phyloP scores from a whole-genome alignment of 1,140 invertebrate genomes.

The Parasteatoda tepidariorum region DNA sequence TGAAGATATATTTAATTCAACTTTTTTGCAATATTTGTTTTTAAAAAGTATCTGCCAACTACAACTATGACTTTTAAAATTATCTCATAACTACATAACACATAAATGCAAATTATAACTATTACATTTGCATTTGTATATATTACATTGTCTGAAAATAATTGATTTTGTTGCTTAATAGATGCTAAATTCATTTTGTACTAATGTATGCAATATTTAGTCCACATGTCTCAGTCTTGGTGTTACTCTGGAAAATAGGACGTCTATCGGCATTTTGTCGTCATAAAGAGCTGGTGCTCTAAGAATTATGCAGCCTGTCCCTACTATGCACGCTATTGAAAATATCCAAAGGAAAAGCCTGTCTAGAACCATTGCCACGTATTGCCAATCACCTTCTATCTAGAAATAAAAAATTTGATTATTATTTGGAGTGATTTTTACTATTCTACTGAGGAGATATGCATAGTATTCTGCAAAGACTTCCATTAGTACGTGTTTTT shows the following conservation, averaged over 20 bases:
- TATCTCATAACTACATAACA: not conserved
- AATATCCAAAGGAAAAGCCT: constrained; percentile 71
- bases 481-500: no score
- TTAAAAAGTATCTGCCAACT: not conserved
- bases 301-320: constrained; percentile 76
- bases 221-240: constrained; percentile 46
- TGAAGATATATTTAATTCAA: no score
- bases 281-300: constrained; percentile 78
- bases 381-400: constrained; percentile 64
- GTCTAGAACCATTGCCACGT: constrained; percentile 63
- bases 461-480: no score
- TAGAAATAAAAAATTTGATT: constrained; percentile 63
- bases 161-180: not conserved
- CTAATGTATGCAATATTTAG: not conserved
- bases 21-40: not conserved
- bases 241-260: constrained; percentile 84
- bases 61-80: not conserved
- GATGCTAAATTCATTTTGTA: not conserved
- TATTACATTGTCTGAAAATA: not conserved
- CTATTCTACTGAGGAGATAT: no score
- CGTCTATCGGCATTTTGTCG: constrained; percentile 84
- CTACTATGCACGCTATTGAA: constrained; percentile 70
- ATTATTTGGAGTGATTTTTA: no score
- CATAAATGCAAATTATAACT: no score
- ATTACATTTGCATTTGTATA: not conserved